Evolutionary conservation across 2,888 invertebrate species (phyloP).

Genomic region (Microplitis manilae): DNA sequence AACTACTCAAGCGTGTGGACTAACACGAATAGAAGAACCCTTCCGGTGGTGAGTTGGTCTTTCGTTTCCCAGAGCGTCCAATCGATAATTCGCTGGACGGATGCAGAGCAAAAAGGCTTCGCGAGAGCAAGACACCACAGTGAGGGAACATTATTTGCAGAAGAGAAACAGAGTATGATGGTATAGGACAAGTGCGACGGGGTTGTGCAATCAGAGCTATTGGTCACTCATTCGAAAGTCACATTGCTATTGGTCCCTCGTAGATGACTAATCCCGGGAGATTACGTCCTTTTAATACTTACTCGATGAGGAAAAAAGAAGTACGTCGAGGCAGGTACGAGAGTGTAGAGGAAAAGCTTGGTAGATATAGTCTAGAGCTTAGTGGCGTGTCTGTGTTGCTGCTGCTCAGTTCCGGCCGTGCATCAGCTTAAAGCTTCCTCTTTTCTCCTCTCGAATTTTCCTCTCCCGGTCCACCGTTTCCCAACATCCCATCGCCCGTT

Average conservation of each 20-base stretch:
- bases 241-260: constrained; percentile 37
- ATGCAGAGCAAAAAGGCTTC: constrained; percentile 7
- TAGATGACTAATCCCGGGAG: constrained; percentile 49
- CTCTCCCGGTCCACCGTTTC: constrained; percentile 38
- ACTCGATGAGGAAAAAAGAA: constrained; percentile 33
- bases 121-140: neutral
- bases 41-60: constrained; percentile 23
- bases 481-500: constrained; percentile 36
- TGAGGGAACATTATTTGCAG: neutral
- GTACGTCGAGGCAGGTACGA: neutral
- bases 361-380: constrained; percentile 51
- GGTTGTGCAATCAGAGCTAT: constrained; percentile 33
- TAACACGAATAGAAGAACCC: constrained; percentile 16
- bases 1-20: constrained; percentile 18
- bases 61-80: constrained; percentile 13
- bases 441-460: constrained; percentile 29
- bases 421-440: constrained; percentile 41
- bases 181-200: constrained; percentile 13
- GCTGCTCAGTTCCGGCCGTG: constrained; percentile 48
- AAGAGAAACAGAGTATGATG: neutral
- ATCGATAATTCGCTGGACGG: constrained; percentile 35
- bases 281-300: constrained; percentile 52
- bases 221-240: constrained; percentile 51
- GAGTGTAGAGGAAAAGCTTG: neutral
- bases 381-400: constrained; percentile 59